Percentiles rank a stretch among this genome's conserved stretches.
Evolutionary conservation across 2,888 invertebrate genomes (phyloP).

Genomic region (Drosophila anceps): DNA sequence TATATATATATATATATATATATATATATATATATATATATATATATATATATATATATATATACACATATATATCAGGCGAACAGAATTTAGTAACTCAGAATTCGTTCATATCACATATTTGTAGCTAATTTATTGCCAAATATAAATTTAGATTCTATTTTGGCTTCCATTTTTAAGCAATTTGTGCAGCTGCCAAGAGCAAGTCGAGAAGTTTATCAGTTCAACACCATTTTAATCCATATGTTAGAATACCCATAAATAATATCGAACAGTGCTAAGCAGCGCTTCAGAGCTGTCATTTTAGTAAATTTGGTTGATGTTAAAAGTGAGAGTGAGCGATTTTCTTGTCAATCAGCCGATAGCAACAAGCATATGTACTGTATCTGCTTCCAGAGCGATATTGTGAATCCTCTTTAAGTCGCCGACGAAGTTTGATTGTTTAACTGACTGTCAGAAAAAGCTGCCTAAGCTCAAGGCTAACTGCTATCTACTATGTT

Average conservation of each 20-base stretch:
- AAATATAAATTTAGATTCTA: slow-evolving; percentile 49
- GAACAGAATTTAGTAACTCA: too few relatives aligned
- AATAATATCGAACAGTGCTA: slow-evolving; percentile 22
- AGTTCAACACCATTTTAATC: slow-evolving; percentile 8
- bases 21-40: too few relatives aligned
- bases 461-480: slow-evolving; percentile 2
- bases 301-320: slow-evolving; percentile 39
- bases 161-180: slow-evolving; percentile 24
- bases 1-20: too few relatives aligned
- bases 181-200: slow-evolving; percentile 20
- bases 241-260: slow-evolving; percentile 32
- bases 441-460: slow-evolving; percentile 17
- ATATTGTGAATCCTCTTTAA: slow-evolving; percentile 17
- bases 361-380: not conserved
- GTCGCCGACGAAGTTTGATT: slow-evolving; percentile 32
- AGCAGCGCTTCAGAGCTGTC: slow-evolving; percentile 48
- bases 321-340: slow-evolving; percentile 70
- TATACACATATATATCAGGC: too few relatives aligned
- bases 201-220: slow-evolving; percentile 33
- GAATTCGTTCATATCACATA: slow-evolving; percentile 40
- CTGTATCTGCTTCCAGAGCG: not conserved
- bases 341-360: slow-evolving; percentile 63
- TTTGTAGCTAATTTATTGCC: slow-evolving; percentile 42
- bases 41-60: too few relatives aligned
- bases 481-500: slow-evolving; percentile 15